A percentile compares a stretch with the other conserved stretches of the same genome.
Evolutionary conservation across 2,888 invertebrate species (phyloP).

Genomic region (Scrobipalpa atriplicella): DNA sequence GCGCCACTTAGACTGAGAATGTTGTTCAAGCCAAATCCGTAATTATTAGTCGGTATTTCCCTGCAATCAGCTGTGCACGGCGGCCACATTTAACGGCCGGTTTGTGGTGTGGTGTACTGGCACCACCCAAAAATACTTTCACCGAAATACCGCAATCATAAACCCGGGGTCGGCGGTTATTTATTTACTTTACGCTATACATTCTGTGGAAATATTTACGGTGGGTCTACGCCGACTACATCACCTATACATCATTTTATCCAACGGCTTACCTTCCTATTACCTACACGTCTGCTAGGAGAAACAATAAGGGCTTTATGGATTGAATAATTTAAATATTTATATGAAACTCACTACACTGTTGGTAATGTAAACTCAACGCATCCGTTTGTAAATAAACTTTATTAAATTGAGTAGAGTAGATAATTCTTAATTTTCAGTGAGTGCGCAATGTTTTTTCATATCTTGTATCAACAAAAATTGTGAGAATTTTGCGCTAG

Average conservation of each 20-base stretch:
- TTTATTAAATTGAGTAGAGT: constrained; percentile 1
- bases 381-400: constrained; percentile 9
- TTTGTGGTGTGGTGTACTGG: neutral
- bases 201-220: constrained; percentile 51
- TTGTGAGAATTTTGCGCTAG: too few relatives aligned
- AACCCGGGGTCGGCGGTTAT: constrained; percentile 53
- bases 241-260: constrained; percentile 27
- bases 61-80: constrained; percentile 39
- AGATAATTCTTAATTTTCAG: neutral
- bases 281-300: neutral
- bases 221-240: constrained; percentile 25
- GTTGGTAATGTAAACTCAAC: neutral
- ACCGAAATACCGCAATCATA: constrained; percentile 64
- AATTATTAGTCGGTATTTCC: neutral
- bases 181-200: constrained; percentile 58
- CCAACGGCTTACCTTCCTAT: constrained; percentile 25
- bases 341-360: neutral
- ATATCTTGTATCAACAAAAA: neutral
- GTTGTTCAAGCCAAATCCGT: neutral
- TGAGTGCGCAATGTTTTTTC: neutral
- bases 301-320: constrained; percentile 10
- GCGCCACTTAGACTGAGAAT: too few relatives aligned
- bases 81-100: constrained; percentile 52
- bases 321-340: constrained; percentile 1
- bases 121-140: constrained; percentile 58